Base-by-base conservation (phyloP, 1,140 invertebrate species). In the Trinorchestia longiramus region DNA sequence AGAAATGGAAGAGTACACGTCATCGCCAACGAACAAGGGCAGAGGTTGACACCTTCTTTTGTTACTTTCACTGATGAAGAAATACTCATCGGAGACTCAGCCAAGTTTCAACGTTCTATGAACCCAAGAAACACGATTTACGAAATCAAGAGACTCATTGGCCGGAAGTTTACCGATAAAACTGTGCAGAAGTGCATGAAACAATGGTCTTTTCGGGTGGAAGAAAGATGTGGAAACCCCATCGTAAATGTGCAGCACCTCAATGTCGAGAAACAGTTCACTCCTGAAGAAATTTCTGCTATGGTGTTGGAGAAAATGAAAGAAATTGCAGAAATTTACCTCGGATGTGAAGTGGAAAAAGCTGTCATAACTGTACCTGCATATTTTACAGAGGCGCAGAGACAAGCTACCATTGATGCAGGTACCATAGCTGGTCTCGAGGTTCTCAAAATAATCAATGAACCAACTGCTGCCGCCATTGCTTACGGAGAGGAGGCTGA, bases 1-100 rank as follows among this genome's bases (percentile, higher is more conserved):
- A 99, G 99, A 97, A 99, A 99, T 98, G 99, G 99, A 95, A 98
- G 99, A 96, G 99, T 99, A 44, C 99, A 99, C 98, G 99, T 99
- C 97, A 99, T 99, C 97, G 99, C 99, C 96, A 99, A 99, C 97
- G 99, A 99, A 97, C 99, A 99, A 97, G 99, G 99, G 97, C 99
- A 99, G 97, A 98, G 99, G 97, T 99, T 99, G 97, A 99, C 99
- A 8, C 99, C 99, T 28, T 99, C 99, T 0, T 99, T 99, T 97
- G 99, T 99, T 45, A 99, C 99, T 17, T 99, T 99, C 97, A 99
- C 99, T 4, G 99, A 99, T 96, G 99, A 99, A 45, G 99, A 97
- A n/a, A n/a, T n/a, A n/a, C n/a, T n/a, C n/a, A n/a, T n/a, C n/a
- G n/a, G n/a, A n/a, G n/a, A n/a, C n/a, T 99, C 99, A 91, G 99